Evolutionary conservation across 2,888 invertebrate genomes (phyloP), one percentile per base, ranked within the genome.

Genomic region (Bellardia bayeri): DNA sequence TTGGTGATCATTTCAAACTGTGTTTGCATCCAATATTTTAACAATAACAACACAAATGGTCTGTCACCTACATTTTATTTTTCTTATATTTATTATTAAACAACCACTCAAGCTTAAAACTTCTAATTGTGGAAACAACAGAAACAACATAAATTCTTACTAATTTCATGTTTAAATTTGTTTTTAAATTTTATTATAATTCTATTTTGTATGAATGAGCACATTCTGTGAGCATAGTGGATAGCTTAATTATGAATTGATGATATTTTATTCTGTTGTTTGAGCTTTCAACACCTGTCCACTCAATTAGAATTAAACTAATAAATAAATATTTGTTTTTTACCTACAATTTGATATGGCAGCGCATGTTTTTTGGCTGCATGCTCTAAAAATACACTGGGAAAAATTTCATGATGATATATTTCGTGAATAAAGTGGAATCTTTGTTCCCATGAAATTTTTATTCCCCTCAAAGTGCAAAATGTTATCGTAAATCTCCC

Each of bases 261-360:
- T 85, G 42, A 45, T 63, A 8, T 74, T 75, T 30, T 64, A 40
- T 58, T 58, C 51, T 63, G 42, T 79, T 82, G n/a, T 74, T 66
- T 78, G 49, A 82, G 72, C 78, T 87, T 82, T 87, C 85, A 87
- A 79, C 87, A 87, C 85, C 84, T 87, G 85, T 87, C 85, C 82
- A 82, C 72, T 72, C 66, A 66, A 81, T 87, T 84, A 63, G 68
- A 40, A 14, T 54, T 37, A 16, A n/a, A 45, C 6, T 3, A 33
- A 37, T 14, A 74, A 85, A 75, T 45, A 81, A 85, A 85, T 85
- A 85, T 85, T 85, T 80, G 37, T 68, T 75, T 80, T 75, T 63
- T 80, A 69, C 80, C 75, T 81, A 74, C 42, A 74, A 54, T 75
- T 75, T 69, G 45, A 51, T 82, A 45, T 74, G 23, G 54, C 45